phyloP scores from a whole-genome alignment of 1,140 invertebrate genomes.

The Probaryconus sp. region DNA sequence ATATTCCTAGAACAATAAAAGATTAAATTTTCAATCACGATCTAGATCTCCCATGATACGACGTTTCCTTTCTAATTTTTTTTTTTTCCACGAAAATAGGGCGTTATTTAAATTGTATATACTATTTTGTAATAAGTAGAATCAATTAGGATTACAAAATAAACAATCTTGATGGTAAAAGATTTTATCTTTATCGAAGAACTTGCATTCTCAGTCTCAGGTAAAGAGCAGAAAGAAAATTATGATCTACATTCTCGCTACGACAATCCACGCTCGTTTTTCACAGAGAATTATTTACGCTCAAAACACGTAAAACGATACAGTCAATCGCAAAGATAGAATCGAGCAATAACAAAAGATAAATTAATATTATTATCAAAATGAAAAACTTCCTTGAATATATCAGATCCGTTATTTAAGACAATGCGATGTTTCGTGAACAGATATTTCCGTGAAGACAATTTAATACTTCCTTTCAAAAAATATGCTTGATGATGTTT shows the following conservation, averaged over 20 bases:
- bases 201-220: constrained; percentile 6
- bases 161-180: constrained; percentile 27
- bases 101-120: constrained; percentile 8
- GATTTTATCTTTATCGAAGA: constrained; percentile 28
- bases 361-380: constrained; percentile 21
- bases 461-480: constrained; percentile 36
- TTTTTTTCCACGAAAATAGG: too few relatives aligned
- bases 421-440: constrained; percentile 33
- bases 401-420: constrained; percentile 10
- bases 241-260: constrained; percentile 34
- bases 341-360: constrained; percentile 29
- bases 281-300: constrained; percentile 10
- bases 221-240: constrained; percentile 19
- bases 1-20: too few relatives aligned
- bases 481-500: constrained; percentile 16
- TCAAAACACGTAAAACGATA: constrained; percentile 32
- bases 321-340: constrained; percentile 12
- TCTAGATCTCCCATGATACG: too few relatives aligned
- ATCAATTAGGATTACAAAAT: constrained; percentile 32
- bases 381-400: constrained; percentile 15
- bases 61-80: too few relatives aligned
- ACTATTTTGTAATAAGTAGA: constrained; percentile 5
- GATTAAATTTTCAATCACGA: too few relatives aligned
- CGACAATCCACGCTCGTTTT: constrained; percentile 25
- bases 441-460: constrained; percentile 27